A percentile compares a stretch with the other conserved stretches of the same genome.
Conservation (phyloP, 2,888 invertebrate genomes). For the Agrochola macilenta region DNA sequence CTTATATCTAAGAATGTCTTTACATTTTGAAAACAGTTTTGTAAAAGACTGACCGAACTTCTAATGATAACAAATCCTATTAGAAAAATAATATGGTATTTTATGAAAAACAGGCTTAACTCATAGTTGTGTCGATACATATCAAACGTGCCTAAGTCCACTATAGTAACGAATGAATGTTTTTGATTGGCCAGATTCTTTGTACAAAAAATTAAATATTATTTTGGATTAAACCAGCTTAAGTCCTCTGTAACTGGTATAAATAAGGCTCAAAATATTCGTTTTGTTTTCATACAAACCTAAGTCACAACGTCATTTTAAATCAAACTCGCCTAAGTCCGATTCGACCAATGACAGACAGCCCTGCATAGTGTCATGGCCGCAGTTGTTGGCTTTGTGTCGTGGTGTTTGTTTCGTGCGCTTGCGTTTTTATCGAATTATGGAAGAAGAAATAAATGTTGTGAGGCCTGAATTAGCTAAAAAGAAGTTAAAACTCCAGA, state of each 20-base stretch:
- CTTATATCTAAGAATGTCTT: no score
- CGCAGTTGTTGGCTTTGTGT: slow-evolving; percentile 40
- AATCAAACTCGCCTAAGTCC: slow-evolving; percentile 36
- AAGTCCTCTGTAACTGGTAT: slow-evolving; percentile 23
- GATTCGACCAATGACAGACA: slow-evolving; percentile 40
- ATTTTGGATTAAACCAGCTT: slow-evolving; percentile 24
- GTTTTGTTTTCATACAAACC: slow-evolving; percentile 38
- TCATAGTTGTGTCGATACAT: slow-evolving; percentile 6
- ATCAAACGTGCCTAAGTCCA: slow-evolving; percentile 17
- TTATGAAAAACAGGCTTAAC: no score
- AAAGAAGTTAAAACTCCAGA: slow-evolving; percentile 40
- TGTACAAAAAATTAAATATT: slow-evolving; percentile 28
- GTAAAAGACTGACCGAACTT: no score
- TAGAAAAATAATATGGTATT: no score
- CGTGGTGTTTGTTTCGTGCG: slow-evolving; percentile 44
- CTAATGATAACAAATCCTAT: no score
- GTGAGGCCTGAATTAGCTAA: slow-evolving; percentile 41
- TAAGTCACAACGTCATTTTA: slow-evolving; percentile 38
- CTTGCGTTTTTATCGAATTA: slow-evolving; percentile 38
- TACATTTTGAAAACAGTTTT: no score
- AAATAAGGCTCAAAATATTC: slow-evolving; percentile 36
- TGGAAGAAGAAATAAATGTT: slow-evolving; percentile 39
- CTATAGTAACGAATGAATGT: slow-evolving; percentile 20
- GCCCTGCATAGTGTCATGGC: slow-evolving; percentile 41
- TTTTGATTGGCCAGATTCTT: slow-evolving; percentile 33